These are phyloP conservation scores for Watsonalla cultraria DNA, from an alignment of 2,888 invertebrate species.

Conservation along the genomic window DNA sequence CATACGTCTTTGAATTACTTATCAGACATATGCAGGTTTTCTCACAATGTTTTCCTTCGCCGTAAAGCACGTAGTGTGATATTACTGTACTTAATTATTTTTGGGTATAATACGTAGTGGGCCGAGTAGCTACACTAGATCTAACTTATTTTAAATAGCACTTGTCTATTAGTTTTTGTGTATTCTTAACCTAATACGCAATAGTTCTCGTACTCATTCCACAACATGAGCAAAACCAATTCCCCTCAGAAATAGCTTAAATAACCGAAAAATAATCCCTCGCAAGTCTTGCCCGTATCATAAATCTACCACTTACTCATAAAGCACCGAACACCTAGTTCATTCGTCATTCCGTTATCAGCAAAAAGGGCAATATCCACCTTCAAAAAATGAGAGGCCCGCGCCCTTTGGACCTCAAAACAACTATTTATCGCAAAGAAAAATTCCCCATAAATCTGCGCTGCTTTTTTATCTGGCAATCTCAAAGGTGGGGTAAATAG, in stretches of 20 bases:
- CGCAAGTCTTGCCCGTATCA: constrained; percentile 21
- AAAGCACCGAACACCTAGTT: constrained; percentile 50
- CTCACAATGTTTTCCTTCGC: too few relatives aligned
- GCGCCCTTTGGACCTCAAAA: constrained; percentile 62
- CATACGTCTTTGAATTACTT: too few relatives aligned
- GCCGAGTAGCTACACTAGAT: too few relatives aligned
- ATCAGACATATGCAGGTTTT: too few relatives aligned
- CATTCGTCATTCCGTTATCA: constrained; percentile 71
- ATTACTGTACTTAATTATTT: too few relatives aligned
- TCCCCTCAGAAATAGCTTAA: background rate
- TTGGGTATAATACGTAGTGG: too few relatives aligned
- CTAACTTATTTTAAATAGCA: too few relatives aligned
- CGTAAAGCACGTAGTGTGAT: too few relatives aligned
- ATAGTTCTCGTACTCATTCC: too few relatives aligned
- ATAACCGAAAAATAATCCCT: background rate
- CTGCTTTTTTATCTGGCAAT: constrained; percentile 62
- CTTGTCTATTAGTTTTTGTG: too few relatives aligned
- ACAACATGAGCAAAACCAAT: background rate
- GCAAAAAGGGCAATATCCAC: constrained; percentile 66
- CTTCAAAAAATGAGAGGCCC: constrained; percentile 63
- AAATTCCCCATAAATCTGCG: constrained; percentile 60
- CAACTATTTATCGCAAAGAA: constrained; percentile 69
- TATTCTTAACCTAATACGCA: too few relatives aligned
- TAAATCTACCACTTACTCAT: constrained; percentile 47
- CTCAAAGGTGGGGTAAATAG: constrained; percentile 48